A percentile compares a stretch with the other conserved stretches of the same genome.
These are phyloP conservation scores for Myopa tessellatipennis DNA, from an alignment of 2,888 invertebrate species.

Conservation along the genomic window DNA sequence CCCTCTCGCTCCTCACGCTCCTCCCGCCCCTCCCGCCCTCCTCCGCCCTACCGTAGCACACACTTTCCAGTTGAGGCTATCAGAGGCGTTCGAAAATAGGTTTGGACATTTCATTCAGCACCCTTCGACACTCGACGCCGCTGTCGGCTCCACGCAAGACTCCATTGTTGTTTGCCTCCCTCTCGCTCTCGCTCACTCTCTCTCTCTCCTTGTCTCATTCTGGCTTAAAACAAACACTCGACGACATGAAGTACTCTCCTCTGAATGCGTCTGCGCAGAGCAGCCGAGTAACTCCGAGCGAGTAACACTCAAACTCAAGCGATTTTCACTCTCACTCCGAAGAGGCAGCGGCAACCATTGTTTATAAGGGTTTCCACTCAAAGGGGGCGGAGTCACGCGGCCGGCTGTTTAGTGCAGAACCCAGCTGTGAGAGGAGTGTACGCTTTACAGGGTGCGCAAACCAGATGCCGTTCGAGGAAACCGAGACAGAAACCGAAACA, in stretches of 20 bases:
- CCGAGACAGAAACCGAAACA: slow-evolving; percentile 42
- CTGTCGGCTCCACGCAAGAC: slow-evolving; percentile 3
- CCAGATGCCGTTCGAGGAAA: slow-evolving; percentile 47
- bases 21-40: no score
- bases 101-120: no score
- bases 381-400: slow-evolving; percentile 42
- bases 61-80: no score
- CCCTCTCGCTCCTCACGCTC: no score
- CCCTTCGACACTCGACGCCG: not conserved
- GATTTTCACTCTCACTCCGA: not conserved
- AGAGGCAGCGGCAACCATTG: slow-evolving; percentile 36
- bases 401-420: not conserved
- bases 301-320: not conserved
- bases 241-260: not conserved
- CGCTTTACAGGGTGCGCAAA: slow-evolving; percentile 34
- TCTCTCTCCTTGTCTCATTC: slow-evolving; percentile 6
- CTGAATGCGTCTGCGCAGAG: not conserved
- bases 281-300: not conserved
- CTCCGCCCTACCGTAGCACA: no score
- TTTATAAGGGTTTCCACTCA: slow-evolving; percentile 35
- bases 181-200: slow-evolving; percentile 16
- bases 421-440: not conserved
- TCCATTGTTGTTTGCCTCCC: slow-evolving; percentile 28
- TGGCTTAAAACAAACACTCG: not conserved
- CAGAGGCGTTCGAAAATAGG: no score